Evolutionary conservation across 2,797 vertebrate genomes (phyloP).

Genomic region (Scolopax bukidnonensis): DNA sequence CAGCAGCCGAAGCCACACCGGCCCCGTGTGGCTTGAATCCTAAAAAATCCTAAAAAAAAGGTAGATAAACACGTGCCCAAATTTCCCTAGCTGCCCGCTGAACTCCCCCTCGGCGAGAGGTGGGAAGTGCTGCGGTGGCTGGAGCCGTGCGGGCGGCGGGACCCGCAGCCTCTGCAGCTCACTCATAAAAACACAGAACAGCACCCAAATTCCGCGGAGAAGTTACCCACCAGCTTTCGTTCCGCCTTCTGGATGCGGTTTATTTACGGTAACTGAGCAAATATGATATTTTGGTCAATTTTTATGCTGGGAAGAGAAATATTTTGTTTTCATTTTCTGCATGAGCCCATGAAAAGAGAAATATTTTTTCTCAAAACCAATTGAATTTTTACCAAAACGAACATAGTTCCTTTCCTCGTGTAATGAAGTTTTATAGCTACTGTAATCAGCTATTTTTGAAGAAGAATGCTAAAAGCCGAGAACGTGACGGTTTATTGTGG

Average conservation of each 20-base stretch:
- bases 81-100: neutral
- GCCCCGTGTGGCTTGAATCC: too few relatives aligned
- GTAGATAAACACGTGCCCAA: neutral
- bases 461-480: neutral
- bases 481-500: too few relatives aligned
- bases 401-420: constrained; percentile 15
- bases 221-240: neutral
- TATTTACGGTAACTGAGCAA: neutral
- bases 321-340: neutral
- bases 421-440: neutral
- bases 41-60: neutral
- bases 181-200: neutral
- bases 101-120: constrained; percentile 2
- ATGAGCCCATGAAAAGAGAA: neutral
- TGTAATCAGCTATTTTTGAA: neutral
- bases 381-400: neutral
- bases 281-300: neutral
- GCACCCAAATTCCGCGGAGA: neutral
- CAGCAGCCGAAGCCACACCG: too few relatives aligned
- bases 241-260: neutral
- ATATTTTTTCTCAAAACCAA: constrained; percentile 7
- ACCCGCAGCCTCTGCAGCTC: neutral
- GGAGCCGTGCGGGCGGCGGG: neutral
- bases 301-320: neutral
- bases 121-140: neutral